Conservation (phyloP, 2,888 invertebrate species). For the Stenurella melanura region DNA sequence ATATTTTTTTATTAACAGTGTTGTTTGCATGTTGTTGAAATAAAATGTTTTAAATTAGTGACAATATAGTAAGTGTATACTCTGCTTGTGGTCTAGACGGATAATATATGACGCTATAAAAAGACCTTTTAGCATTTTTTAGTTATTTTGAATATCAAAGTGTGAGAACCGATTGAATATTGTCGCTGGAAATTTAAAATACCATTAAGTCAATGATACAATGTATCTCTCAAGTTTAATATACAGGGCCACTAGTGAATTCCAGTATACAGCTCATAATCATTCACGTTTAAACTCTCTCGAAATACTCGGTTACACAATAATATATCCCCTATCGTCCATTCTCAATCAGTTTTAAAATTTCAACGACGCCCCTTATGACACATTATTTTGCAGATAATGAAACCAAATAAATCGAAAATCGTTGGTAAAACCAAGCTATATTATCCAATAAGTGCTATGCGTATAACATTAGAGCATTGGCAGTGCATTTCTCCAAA, state of each 20-base stretch:
- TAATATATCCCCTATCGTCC: too few species aligned
- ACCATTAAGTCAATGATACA: background rate
- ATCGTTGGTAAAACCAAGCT: too few species aligned
- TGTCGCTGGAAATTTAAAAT: conserved; percentile 1
- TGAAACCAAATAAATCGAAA: too few species aligned
- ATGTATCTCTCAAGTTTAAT: background rate
- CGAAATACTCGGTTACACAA: too few species aligned
- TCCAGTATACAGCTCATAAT: too few species aligned
- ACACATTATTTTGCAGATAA: too few species aligned
- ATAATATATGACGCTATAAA: conserved; percentile 4
- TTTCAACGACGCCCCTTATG: too few species aligned
- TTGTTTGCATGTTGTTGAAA: background rate
- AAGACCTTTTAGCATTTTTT: conserved; percentile 1
- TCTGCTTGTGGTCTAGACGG: conserved; percentile 3
- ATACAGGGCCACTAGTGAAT: background rate
- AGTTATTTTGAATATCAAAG: background rate
- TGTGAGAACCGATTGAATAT: conserved; percentile 4
- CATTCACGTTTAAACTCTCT: too few species aligned
- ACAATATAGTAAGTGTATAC: conserved; percentile 2
- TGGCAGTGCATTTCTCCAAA: too few species aligned
- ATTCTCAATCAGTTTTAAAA: too few species aligned
- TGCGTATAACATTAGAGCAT: too few species aligned
- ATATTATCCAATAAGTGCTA: too few species aligned
- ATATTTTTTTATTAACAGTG: background rate
- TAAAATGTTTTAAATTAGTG: background rate